phyloP scores from a whole-genome alignment of 2,797 vertebrate species.

The Gymnoscopelus braueri region DNA sequence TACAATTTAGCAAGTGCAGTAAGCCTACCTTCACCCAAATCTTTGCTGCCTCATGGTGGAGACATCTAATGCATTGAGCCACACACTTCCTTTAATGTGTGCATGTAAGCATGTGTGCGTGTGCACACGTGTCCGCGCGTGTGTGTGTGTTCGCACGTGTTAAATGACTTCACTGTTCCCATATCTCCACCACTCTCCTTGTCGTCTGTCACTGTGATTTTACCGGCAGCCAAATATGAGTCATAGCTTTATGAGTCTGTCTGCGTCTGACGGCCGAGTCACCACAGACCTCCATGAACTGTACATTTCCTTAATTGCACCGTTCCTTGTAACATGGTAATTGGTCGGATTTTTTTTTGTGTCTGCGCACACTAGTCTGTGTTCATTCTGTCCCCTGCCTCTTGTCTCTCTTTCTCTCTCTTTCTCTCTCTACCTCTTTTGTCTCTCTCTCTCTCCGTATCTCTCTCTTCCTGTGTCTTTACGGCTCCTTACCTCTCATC shows the following conservation, averaged over 20 bases:
- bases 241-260: slow-evolving; percentile 72
- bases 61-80: too few relatives aligned
- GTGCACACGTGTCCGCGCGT: too few relatives aligned
- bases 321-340: slow-evolving; percentile 73
- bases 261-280: slow-evolving; percentile 50
- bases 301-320: slow-evolving; percentile 78
- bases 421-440: slow-evolving; percentile 18
- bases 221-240: slow-evolving; percentile 66
- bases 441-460: slow-evolving; percentile 18
- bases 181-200: too few relatives aligned
- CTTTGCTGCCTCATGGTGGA: too few relatives aligned
- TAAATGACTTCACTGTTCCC: slow-evolving; percentile 53
- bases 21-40: too few relatives aligned
- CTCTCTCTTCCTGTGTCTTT: too few relatives aligned
- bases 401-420: slow-evolving; percentile 22
- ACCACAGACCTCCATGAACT: slow-evolving; percentile 72
- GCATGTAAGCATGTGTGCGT: too few relatives aligned
- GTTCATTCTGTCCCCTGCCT: too few relatives aligned
- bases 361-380: background rate
- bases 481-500: too few relatives aligned
- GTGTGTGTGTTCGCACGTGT: background rate
- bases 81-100: too few relatives aligned
- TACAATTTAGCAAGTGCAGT: too few relatives aligned
- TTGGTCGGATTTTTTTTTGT: slow-evolving; percentile 38
- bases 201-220: slow-evolving; percentile 53